Evolutionary conservation across 1,140 invertebrate species (phyloP).

Genomic region (Bathynomus jamesi): DNA sequence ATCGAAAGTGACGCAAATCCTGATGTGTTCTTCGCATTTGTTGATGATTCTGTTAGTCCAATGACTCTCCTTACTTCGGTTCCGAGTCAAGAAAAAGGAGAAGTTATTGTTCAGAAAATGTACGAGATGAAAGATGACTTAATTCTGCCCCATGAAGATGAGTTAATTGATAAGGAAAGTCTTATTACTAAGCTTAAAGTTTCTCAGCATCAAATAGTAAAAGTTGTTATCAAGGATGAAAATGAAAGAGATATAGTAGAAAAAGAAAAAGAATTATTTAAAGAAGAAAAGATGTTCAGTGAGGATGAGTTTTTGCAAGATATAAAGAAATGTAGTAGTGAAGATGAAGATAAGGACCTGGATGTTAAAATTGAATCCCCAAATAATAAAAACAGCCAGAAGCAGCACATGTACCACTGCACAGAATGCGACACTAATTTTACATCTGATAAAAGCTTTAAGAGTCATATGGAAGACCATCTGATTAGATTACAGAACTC

Average conservation of each 20-base stretch:
- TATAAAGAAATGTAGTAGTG: not conserved
- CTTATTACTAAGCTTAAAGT: not conserved
- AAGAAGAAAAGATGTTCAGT: not conserved
- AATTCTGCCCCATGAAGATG: not conserved
- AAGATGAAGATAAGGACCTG: not conserved
- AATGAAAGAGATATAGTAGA: not conserved
- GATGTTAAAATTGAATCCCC: not conserved
- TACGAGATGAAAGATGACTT: slow-evolving; percentile 32
- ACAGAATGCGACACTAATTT: slow-evolving; percentile 30
- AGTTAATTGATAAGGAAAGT: slow-evolving; percentile 3
- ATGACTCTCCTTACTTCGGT: slow-evolving; percentile 15
- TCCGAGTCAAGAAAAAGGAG: slow-evolving; percentile 23
- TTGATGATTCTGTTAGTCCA: slow-evolving; percentile 28
- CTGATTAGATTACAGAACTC: slow-evolving; percentile 34
- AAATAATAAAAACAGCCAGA: not conserved
- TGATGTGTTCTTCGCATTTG: slow-evolving; percentile 32
- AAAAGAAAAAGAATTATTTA: not conserved
- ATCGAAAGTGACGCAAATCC: slow-evolving; percentile 21
- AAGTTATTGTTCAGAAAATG: slow-evolving; percentile 30
- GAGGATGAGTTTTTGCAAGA: not conserved
- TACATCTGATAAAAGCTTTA: slow-evolving; percentile 20
- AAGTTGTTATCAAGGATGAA: not conserved
- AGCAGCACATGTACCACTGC: slow-evolving; percentile 25
- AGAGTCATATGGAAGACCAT: slow-evolving; percentile 34
- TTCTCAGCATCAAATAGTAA: slow-evolving; percentile 4